Conservation (phyloP, 2,113 vertebrate species). For the mouse (Mus musculus) region DNA sequence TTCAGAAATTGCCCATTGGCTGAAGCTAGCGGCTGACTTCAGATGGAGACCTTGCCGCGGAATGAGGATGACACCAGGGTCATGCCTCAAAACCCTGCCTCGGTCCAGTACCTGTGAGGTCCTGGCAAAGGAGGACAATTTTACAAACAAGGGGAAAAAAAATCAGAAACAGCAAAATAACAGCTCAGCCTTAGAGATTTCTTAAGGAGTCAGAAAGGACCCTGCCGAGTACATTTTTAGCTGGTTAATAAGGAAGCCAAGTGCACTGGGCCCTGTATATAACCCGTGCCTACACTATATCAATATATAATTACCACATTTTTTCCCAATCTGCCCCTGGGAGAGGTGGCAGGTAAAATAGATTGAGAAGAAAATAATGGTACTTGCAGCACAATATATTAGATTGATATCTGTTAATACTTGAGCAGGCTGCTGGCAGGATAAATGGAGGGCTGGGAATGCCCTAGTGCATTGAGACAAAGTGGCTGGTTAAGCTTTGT, state of each 20-base stretch:
- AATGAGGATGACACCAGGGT: not conserved
- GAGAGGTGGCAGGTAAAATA: conserved; percentile 73
- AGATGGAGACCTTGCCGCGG: not conserved
- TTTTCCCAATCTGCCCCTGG: conserved; percentile 78
- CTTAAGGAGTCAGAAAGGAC: conserved; percentile 74
- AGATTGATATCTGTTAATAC: conserved; percentile 82
- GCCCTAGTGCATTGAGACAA: conserved; percentile 16
- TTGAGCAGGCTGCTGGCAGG: conserved; percentile 71
- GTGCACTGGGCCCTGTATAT: conserved; percentile 62
- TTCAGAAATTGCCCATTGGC: conserved; percentile 55
- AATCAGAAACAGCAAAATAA: conserved; percentile 76
- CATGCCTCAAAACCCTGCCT: not conserved
- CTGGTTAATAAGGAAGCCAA: conserved; percentile 85
- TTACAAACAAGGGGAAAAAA: conserved; percentile 61
- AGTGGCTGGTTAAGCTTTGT: conserved; percentile 66
- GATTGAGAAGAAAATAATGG: conserved; percentile 73
- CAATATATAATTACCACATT: conserved; percentile 81
- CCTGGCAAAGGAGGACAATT: conserved; percentile 41
- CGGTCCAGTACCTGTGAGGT: not conserved
- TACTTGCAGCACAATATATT: conserved; percentile 70
- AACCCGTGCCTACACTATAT: conserved; percentile 77
- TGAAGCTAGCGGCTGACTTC: not conserved
- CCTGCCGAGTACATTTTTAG: conserved; percentile 77
- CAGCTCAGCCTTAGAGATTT: conserved; percentile 75
- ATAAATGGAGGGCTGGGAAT: conserved; percentile 44